These are phyloP conservation scores for Scyliorhinus canicula DNA, from an alignment of 2,797 vertebrate genomes.

Conservation along the genomic window DNA sequence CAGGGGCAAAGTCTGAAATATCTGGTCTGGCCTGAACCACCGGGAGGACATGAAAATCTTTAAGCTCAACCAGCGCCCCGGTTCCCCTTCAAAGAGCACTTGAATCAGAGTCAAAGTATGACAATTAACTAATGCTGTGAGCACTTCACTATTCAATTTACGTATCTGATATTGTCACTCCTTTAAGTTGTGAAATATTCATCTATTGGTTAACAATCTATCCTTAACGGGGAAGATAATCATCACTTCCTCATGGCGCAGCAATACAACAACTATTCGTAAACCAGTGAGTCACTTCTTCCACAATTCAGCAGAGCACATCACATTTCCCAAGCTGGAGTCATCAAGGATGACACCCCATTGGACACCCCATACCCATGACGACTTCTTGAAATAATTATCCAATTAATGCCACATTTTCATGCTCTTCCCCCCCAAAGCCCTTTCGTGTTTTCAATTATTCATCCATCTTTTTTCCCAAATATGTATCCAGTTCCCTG, in stretches of 20 bases:
- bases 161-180: neutral
- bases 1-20: neutral
- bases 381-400: neutral
- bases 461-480: no score
- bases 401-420: neutral
- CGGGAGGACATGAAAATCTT: neutral
- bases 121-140: neutral
- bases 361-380: neutral
- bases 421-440: neutral
- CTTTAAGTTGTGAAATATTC: neutral
- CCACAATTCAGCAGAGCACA: neutral
- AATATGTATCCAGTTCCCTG: no score
- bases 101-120: neutral
- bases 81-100: neutral
- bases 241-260: neutral
- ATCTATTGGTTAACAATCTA: neutral
- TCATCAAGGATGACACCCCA: neutral
- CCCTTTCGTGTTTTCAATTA: neutral
- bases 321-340: neutral
- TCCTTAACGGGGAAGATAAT: neutral
- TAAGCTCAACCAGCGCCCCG: neutral
- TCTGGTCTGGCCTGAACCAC: neutral
- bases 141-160: no score
- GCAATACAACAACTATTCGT: neutral
- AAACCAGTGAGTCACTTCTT: neutral